Evolutionary conservation across 2,797 vertebrate genomes (phyloP).

Genomic region (Ataeniobius toweri): DNA sequence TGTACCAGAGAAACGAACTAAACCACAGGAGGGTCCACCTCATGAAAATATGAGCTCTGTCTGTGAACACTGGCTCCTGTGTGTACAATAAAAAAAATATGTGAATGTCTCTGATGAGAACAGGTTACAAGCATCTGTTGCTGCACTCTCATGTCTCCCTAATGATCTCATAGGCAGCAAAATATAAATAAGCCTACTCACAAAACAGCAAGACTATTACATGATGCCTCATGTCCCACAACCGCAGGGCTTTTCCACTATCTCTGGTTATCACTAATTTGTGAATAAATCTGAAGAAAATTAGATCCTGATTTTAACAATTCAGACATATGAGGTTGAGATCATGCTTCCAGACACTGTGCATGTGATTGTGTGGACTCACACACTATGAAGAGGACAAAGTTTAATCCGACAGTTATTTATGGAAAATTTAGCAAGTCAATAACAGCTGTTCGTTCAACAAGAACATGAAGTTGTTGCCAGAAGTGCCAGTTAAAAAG

Average conservation of each 20-base stretch:
- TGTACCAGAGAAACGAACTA: conserved; percentile 57
- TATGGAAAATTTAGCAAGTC: not conserved
- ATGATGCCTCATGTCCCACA: not conserved
- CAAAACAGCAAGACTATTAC: conserved; percentile 25
- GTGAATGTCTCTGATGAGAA: conserved; percentile 44
- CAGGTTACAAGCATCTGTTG: conserved; percentile 75
- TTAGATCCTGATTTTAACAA: not conserved
- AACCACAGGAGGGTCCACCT: conserved; percentile 67
- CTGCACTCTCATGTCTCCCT: conserved; percentile 55
- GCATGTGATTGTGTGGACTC: not conserved
- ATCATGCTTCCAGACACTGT: not conserved
- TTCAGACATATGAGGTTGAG: not conserved
- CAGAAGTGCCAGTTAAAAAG: not conserved
- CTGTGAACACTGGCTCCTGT: conserved; percentile 64
- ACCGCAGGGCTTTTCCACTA: not conserved
- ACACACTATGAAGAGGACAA: not conserved
- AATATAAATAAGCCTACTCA: conserved; percentile 40
- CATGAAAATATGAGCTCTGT: conserved; percentile 71
- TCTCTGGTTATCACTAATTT: not conserved
- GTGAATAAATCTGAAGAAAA: not conserved
- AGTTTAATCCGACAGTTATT: not conserved
- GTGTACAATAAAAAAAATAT: conserved; percentile 60
- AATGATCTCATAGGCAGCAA: conserved; percentile 53
- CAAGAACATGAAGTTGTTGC: not conserved
- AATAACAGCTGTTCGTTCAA: not conserved